Evolutionary conservation across 2,113 vertebrate species (phyloP).

Genomic region (Macrotus californicus): DNA sequence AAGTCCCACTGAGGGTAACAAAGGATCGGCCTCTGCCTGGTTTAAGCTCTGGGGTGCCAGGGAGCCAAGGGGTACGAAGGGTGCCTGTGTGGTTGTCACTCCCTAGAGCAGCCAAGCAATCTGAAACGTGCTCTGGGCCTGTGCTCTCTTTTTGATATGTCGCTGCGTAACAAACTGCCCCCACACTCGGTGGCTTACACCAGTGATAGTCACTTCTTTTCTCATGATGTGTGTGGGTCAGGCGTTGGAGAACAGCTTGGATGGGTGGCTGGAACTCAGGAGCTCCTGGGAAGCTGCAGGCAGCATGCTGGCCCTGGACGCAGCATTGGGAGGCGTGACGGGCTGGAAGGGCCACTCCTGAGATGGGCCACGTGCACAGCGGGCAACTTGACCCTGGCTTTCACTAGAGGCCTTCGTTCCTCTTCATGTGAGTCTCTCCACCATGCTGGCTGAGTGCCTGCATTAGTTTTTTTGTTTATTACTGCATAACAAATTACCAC

Average conservation of each 20-base stretch:
- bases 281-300: background rate
- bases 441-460: background rate
- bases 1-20: background rate
- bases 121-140: background rate
- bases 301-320: background rate
- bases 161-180: background rate
- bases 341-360: background rate
- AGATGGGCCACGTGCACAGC: fast-evolving
- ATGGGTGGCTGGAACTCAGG: background rate
- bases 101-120: background rate
- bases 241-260: background rate
- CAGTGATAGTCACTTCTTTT: background rate
- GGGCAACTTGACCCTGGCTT: background rate
- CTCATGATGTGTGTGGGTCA: background rate
- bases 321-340: background rate
- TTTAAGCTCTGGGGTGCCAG: too few relatives aligned
- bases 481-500: background rate
- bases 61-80: background rate
- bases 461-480: background rate
- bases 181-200: background rate
- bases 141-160: background rate
- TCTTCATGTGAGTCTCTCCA: background rate
- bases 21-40: too few relatives aligned
- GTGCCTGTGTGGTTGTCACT: background rate
- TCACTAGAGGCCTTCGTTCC: background rate